phyloP scores from a whole-genome alignment of 2,113 vertebrate species.

The Dicerorhinus sumatrensis region DNA sequence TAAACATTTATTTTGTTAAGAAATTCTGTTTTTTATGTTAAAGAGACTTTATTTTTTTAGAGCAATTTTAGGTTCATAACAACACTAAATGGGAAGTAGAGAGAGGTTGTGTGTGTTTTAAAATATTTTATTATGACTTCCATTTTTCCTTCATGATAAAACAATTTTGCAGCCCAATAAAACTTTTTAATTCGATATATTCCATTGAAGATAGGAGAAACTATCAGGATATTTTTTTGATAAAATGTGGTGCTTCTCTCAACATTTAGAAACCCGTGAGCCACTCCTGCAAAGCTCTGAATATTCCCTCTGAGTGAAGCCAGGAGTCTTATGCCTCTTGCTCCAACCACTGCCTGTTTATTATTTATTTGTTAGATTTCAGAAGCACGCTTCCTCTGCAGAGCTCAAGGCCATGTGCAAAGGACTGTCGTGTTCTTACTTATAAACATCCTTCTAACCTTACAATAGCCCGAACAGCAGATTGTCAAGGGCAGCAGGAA shows the following conservation, averaged over 20 bases:
- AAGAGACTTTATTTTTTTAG: neutral
- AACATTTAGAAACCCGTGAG: neutral
- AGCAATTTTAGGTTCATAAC: conserved; percentile 1
- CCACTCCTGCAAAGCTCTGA: neutral
- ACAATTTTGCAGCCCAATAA: neutral
- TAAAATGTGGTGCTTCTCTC: neutral
- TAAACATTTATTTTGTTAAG: conserved; percentile 28
- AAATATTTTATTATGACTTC: conserved; percentile 29
- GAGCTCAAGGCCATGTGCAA: neutral
- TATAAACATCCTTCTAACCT: neutral
- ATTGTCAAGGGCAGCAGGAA: neutral
- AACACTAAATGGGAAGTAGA: neutral
- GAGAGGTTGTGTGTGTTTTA: neutral
- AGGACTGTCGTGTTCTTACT: neutral
- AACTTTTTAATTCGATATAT: neutral
- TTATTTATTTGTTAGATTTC: conserved; percentile 34
- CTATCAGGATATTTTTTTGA: neutral
- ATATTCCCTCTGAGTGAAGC: neutral
- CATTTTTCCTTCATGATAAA: neutral
- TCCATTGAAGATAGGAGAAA: neutral
- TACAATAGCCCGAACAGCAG: neutral
- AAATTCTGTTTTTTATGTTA: neutral
- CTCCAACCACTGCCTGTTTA: neutral
- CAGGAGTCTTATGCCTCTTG: neutral
- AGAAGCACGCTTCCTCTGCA: neutral